Percentiles rank a stretch among this genome's conserved stretches.
These are phyloP conservation scores for Leucoraja ocellata DNA, from an alignment of 2,797 vertebrate genomes.

Conservation along the genomic window DNA sequence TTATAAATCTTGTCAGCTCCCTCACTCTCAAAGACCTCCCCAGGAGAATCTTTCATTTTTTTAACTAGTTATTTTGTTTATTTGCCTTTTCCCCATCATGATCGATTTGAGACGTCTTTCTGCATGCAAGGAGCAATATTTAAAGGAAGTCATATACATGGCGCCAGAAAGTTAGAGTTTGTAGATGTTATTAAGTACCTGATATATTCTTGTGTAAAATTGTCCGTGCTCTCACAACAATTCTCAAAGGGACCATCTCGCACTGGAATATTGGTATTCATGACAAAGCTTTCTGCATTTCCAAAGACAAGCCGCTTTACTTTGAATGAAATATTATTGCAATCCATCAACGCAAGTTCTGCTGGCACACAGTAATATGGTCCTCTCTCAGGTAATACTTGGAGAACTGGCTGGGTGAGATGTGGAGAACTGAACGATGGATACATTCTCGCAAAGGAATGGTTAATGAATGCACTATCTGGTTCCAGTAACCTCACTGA, in stretches of 20 bases:
- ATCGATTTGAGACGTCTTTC: neutral
- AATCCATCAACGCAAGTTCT: conserved; percentile 37
- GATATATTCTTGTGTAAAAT: conserved; percentile 27
- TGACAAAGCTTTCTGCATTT: conserved; percentile 19
- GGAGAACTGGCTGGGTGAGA: neutral
- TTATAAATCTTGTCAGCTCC: neutral
- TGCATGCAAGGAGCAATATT: neutral
- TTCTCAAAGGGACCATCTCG: conserved; percentile 27
- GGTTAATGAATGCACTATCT: conserved; percentile 34
- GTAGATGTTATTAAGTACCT: conserved; percentile 21
- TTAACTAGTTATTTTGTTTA: neutral
- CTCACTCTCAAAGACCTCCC: neutral
- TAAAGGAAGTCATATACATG: neutral
- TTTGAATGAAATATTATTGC: conserved; percentile 35
- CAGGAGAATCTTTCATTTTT: neutral
- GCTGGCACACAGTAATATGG: conserved; percentile 41
- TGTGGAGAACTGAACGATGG: conserved; percentile 20
- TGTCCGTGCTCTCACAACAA: conserved; percentile 33
- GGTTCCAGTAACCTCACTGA: conserved; percentile 29
- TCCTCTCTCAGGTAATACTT: conserved; percentile 39
- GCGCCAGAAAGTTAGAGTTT: conserved; percentile 7
- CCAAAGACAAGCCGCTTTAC: conserved; percentile 33
- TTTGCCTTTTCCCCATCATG: neutral
- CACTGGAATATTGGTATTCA: conserved; percentile 30
- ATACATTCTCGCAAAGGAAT: conserved; percentile 29